Conservation (phyloP, 1,140 invertebrate species). For the Bombus vancouverensis region DNA sequence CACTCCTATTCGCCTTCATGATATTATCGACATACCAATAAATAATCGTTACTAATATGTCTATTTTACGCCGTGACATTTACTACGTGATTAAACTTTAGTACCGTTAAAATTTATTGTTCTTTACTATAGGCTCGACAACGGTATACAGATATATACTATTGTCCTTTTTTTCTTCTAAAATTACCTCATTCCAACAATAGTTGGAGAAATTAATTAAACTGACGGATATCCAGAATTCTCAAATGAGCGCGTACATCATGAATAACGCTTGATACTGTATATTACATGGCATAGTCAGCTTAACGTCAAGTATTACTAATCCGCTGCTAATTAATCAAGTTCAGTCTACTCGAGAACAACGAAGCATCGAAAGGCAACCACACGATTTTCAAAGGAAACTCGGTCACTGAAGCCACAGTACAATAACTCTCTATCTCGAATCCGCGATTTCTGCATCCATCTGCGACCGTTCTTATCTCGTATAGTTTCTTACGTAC, state of each 20-base stretch:
- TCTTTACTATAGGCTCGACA: not conserved
- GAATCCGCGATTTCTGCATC: not conserved
- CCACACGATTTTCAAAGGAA: constrained; percentile 6
- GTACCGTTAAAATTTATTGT: not conserved
- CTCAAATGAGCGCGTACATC: not conserved
- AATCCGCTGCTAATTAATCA: constrained; percentile 16
- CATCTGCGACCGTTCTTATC: not conserved
- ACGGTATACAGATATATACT: too few species aligned
- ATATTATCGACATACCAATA: not conserved
- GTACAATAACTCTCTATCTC: constrained; percentile 25
- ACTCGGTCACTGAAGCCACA: constrained; percentile 12
- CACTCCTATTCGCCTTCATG: not conserved
- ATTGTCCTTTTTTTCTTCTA: too few species aligned
- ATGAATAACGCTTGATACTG: not conserved
- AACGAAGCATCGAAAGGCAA: not conserved
- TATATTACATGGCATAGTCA: not conserved
- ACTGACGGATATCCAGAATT: not conserved
- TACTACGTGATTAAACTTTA: not conserved
- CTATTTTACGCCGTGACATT: not conserved
- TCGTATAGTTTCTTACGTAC: not conserved
- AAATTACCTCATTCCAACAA: not conserved
- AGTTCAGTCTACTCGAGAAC: not conserved
- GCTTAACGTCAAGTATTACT: not conserved
- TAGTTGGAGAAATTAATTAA: not conserved
- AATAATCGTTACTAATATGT: not conserved